Evolutionary conservation across 2,113 vertebrate species (phyloP).

Genomic region (Polypterus senegalus): DNA sequence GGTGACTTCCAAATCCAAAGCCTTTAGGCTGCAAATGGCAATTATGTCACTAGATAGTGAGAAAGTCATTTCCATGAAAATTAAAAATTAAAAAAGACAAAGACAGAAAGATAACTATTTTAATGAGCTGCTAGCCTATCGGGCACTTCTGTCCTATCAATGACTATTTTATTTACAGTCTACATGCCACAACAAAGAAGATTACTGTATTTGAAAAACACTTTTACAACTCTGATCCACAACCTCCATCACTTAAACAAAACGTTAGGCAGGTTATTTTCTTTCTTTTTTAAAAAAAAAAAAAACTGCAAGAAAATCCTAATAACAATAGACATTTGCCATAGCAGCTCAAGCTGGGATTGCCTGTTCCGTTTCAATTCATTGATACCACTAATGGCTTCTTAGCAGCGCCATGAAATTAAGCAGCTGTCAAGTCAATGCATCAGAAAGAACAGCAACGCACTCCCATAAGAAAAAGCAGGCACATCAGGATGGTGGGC

Average conservation of each 20-base stretch:
- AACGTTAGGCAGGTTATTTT: too few relatives aligned
- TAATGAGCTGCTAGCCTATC: too few relatives aligned
- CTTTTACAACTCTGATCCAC: too few relatives aligned
- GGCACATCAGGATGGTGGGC: constrained; percentile 83
- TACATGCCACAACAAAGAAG: too few relatives aligned
- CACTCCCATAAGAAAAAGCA: constrained; percentile 87
- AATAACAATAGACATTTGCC: constrained; percentile 65
- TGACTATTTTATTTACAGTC: too few relatives aligned
- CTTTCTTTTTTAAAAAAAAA: constrained; percentile 21
- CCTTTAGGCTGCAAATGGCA: constrained; percentile 29
- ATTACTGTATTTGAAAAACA: too few relatives aligned
- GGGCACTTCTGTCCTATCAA: too few relatives aligned
- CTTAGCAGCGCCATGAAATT: constrained; percentile 95
- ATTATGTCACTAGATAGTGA: constrained; percentile 7
- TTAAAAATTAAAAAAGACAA: too few relatives aligned
- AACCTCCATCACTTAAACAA: too few relatives aligned
- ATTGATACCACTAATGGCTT: constrained; percentile 95
- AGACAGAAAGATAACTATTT: too few relatives aligned
- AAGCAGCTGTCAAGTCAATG: constrained; percentile 94
- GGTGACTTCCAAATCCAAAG: constrained; percentile 52
- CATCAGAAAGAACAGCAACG: constrained; percentile 84
- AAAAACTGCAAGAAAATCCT: constrained; percentile 38
- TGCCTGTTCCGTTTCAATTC: constrained; percentile 88
- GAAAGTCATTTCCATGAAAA: constrained; percentile 1
- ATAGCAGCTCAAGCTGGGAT: constrained; percentile 71